Percentiles rank a stretch among this genome's conserved stretches.
These are phyloP conservation scores for Girardinus metallicus DNA, from an alignment of 2,797 vertebrate species.

Conservation along the genomic window DNA sequence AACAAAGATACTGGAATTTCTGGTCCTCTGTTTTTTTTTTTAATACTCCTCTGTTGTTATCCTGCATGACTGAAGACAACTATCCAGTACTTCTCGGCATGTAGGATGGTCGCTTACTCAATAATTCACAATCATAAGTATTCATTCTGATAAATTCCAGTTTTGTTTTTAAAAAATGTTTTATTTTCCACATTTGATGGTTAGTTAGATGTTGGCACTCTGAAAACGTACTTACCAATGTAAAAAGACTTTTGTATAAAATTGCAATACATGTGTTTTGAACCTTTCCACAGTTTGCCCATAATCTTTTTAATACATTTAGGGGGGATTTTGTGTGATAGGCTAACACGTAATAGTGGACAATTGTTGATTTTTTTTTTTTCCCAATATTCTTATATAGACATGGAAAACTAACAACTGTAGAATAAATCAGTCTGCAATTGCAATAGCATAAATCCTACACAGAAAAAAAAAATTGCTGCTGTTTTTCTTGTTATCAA, in stretches of 20 bases:
- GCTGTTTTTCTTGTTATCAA: not conserved
- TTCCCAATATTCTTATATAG: not conserved
- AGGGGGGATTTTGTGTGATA: not conserved
- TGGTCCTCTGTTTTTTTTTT: not conserved
- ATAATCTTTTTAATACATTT: not conserved
- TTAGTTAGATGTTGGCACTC: not conserved
- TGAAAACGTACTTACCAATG: not conserved
- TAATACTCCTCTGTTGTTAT: conserved; percentile 2
- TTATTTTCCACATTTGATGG: not conserved
- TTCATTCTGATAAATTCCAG: not conserved
- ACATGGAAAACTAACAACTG: not conserved
- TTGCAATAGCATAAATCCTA: not conserved
- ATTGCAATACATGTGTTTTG: not conserved
- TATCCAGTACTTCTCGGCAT: not conserved
- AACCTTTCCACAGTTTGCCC: not conserved
- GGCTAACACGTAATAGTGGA: not conserved
- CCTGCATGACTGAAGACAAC: not conserved
- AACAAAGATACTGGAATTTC: conserved; percentile 12
- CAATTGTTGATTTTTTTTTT: not conserved
- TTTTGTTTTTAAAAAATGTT: not conserved
- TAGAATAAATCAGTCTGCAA: not conserved
- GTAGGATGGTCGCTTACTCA: not conserved
- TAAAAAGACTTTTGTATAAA: not conserved
- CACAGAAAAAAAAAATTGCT: not conserved
- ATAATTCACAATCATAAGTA: not conserved